Conservation (phyloP, 2,888 invertebrate species). For the Tuta absoluta region DNA sequence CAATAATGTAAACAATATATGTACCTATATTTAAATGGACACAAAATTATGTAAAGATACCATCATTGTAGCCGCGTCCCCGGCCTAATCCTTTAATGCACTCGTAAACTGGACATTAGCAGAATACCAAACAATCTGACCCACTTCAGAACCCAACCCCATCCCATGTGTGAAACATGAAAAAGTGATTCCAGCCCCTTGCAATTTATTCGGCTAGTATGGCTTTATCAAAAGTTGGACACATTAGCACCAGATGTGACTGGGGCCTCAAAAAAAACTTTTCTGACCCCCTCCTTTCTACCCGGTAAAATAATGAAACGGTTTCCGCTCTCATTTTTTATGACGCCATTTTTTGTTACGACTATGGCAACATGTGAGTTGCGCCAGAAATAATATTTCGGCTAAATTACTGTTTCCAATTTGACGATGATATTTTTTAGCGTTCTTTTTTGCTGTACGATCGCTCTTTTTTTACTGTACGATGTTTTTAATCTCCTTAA, state of each 20-base stretch:
- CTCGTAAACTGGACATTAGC: conserved; percentile 6
- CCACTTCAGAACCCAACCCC: conserved; percentile 21
- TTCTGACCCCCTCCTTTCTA: conserved; percentile 45
- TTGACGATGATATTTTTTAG: conserved; percentile 10
- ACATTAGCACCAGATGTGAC: conserved; percentile 62
- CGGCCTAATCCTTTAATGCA: conserved; percentile 7
- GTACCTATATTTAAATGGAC: no score
- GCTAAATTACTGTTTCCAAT: conserved; percentile 19
- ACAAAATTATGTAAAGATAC: no score
- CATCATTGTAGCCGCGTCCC: neutral
- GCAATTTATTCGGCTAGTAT: conserved; percentile 53
- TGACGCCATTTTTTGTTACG: conserved; percentile 28
- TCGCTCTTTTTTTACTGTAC: conserved; percentile 14
- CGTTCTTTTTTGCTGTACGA: no score
- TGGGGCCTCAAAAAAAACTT: conserved; percentile 51
- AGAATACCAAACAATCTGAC: neutral
- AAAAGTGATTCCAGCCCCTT: conserved; percentile 50
- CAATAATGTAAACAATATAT: no score
- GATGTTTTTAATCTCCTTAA: neutral
- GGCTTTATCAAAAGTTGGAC: conserved; percentile 67
- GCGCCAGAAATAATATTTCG: conserved; percentile 18
- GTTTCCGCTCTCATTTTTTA: conserved; percentile 30
- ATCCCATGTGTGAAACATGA: conserved; percentile 45
- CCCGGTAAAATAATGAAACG: conserved; percentile 30
- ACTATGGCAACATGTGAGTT: conserved; percentile 23